Conservation (phyloP, 1,140 invertebrate species). For the Aricia agestis region DNA sequence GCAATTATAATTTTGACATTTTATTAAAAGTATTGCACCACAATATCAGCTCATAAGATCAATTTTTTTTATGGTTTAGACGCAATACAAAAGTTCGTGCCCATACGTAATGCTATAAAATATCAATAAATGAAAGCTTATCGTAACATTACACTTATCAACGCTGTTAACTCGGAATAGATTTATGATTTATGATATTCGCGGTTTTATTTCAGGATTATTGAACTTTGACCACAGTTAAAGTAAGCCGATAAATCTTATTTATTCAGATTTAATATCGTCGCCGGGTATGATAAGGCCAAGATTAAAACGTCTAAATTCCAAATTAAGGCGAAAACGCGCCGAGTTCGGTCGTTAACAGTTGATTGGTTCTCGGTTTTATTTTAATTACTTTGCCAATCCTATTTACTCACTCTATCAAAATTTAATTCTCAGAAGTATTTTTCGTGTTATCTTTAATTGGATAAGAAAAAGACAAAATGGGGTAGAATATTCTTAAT, state of each 20-base stretch:
- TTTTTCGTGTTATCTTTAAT: not conserved
- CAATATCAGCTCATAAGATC: no score
- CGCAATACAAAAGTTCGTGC: no score
- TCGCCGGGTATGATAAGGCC: not conserved
- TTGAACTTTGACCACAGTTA: not conserved
- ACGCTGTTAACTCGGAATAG: no score
- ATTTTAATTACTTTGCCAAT: not conserved
- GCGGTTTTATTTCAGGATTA: not conserved
- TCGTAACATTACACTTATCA: no score
- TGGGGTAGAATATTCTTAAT: not conserved
- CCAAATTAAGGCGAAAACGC: not conserved
- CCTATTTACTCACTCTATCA: not conserved
- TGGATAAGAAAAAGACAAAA: not conserved
- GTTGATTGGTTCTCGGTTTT: not conserved
- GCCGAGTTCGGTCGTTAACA: not conserved
- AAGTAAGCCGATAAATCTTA: not conserved
- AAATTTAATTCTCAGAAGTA: not conserved
- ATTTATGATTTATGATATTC: no score
- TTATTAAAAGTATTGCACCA: no score
- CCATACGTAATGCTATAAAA: no score
- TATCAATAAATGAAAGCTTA: no score
- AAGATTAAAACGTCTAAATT: not conserved
- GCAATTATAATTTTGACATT: no score
- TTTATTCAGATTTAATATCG: not conserved
- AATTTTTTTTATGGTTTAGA: no score